A percentile compares a stretch with the other conserved stretches of the same genome.
phyloP scores from a whole-genome alignment of 1,140 invertebrate genomes.

The Magallana angulata region DNA sequence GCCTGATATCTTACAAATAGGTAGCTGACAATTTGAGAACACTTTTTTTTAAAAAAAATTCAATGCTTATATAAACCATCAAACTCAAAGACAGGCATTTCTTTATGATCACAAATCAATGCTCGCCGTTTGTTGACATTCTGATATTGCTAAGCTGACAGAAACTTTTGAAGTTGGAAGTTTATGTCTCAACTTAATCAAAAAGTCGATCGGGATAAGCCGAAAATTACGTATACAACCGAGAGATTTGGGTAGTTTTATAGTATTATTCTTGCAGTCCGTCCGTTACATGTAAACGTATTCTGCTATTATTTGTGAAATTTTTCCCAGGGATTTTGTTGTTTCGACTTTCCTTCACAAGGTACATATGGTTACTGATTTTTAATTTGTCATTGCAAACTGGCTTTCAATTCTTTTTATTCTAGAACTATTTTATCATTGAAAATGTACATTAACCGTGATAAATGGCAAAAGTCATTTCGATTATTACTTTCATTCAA shows the following conservation, averaged over 20 bases:
- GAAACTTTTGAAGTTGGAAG: conserved; percentile 23
- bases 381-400: not conserved
- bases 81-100: too few species aligned
- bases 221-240: conserved; percentile 13
- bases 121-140: conserved; percentile 26
- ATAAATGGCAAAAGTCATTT: too few species aligned
- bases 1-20: too few species aligned
- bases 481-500: too few species aligned
- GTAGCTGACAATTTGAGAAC: too few species aligned
- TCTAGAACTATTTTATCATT: not conserved
- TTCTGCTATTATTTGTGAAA: not conserved
- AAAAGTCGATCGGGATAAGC: conserved; percentile 32
- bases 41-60: too few species aligned
- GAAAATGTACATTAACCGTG: too few species aligned
- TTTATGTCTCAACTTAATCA: conserved; percentile 29
- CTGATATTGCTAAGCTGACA: conserved; percentile 20
- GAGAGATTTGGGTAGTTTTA: not conserved
- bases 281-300: too few species aligned
- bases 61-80: too few species aligned
- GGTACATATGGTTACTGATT: too few species aligned
- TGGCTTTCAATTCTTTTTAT: not conserved
- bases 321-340: not conserved
- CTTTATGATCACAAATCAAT: not conserved
- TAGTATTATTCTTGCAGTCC: not conserved
- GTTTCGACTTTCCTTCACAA: not conserved